A percentile compares a stretch with the other conserved stretches of the same genome.
These are phyloP conservation scores for Xiphydria camelus DNA, from an alignment of 2,888 invertebrate genomes.

Conservation along the genomic window DNA sequence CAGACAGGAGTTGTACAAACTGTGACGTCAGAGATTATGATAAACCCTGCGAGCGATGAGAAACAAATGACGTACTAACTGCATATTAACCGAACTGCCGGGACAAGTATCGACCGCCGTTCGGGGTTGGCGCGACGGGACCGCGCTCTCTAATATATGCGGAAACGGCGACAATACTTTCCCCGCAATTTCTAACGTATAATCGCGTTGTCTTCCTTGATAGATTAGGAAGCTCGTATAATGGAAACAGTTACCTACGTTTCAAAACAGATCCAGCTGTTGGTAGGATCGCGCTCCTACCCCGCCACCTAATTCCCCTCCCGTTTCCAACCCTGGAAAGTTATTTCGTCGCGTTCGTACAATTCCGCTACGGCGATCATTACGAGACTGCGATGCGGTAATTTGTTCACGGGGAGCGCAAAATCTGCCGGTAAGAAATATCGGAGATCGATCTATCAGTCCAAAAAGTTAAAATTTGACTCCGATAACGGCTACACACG, in stretches of 20 bases:
- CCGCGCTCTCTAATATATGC: too few relatives aligned
- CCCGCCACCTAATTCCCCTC: too few relatives aligned
- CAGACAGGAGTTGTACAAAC: constrained; percentile 8
- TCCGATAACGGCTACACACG: too few relatives aligned
- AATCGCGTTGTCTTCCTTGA: constrained; percentile 40
- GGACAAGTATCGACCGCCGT: constrained; percentile 26
- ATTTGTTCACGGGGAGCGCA: too few relatives aligned
- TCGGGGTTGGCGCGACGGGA: constrained; percentile 20
- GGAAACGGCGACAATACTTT: constrained; percentile 30
- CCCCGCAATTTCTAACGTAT: constrained; percentile 24
- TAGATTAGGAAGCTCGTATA: constrained; percentile 32
- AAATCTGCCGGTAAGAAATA: too few relatives aligned
- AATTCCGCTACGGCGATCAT: too few relatives aligned
- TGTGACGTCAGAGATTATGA: constrained; percentile 37
- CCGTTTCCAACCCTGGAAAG: too few relatives aligned
- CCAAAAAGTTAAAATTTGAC: too few relatives aligned
- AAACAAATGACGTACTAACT: constrained; percentile 46
- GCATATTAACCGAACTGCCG: constrained; percentile 37
- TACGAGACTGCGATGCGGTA: too few relatives aligned
- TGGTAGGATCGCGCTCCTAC: too few relatives aligned
- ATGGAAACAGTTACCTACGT: constrained; percentile 31
- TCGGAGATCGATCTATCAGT: too few relatives aligned
- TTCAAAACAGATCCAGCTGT: not conserved
- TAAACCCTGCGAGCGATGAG: constrained; percentile 36
- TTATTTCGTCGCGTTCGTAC: too few relatives aligned